Percentiles rank a stretch among this genome's conserved stretches.
phyloP scores from a whole-genome alignment of 2,888 invertebrate genomes.

The Sthenelais limicola region DNA sequence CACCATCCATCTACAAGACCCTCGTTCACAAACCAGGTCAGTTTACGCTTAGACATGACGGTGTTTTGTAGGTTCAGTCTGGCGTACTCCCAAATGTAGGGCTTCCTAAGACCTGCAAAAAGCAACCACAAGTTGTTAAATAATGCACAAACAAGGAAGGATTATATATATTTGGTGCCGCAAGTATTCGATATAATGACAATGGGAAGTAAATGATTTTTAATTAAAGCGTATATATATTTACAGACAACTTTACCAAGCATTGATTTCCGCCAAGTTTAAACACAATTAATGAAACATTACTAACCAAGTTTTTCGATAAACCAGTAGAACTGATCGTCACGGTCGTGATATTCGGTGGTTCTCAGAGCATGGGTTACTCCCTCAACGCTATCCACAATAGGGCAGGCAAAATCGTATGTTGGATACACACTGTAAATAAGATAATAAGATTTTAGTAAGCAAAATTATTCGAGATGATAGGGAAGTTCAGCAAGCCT shows the following conservation, averaged over 20 bases:
- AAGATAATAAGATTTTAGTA: constrained; percentile 49
- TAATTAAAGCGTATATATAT: not conserved
- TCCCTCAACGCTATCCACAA: constrained; percentile 96
- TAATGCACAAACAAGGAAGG: too few relatives aligned
- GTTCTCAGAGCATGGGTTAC: constrained; percentile 98
- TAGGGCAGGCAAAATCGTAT: constrained; percentile 99
- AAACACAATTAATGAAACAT: not conserved
- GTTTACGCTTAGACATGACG: constrained; percentile 95
- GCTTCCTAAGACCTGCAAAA: constrained; percentile 78
- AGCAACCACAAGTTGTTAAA: not conserved
- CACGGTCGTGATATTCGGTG: constrained; percentile 96
- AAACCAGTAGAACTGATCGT: constrained; percentile 97
- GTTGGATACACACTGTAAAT: constrained; percentile 94
- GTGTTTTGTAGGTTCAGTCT: constrained; percentile 98
- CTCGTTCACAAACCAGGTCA: constrained; percentile 98
- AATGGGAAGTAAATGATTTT: too few relatives aligned
- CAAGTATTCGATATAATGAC: too few relatives aligned
- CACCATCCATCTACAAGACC: constrained; percentile 96
- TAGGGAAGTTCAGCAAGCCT: too few relatives aligned
- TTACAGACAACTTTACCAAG: not conserved
- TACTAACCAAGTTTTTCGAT: constrained; percentile 68
- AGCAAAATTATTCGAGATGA: too few relatives aligned
- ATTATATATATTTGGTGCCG: too few relatives aligned
- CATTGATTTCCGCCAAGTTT: not conserved
- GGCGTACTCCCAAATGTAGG: constrained; percentile 96